Evolutionary conservation across 2,113 vertebrate species (phyloP), one percentile per base, ranked within the genome.

Genomic region (Cephalopholis sonnerati): DNA sequence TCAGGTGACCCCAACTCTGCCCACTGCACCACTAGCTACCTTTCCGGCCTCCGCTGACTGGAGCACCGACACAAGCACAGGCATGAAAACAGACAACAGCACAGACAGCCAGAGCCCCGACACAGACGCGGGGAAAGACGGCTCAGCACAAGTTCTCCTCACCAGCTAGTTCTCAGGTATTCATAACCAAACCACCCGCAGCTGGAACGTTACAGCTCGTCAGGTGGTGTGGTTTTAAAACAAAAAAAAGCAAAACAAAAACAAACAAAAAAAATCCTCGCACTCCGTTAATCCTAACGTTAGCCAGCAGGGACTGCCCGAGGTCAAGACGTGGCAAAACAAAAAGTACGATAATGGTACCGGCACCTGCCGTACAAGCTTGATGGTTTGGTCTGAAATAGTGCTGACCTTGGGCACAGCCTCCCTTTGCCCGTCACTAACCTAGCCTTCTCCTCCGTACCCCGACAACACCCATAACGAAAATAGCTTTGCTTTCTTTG

Each of bases 1-100:
- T 94, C 96, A 93, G 96, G 75, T 78, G 81, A 61, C 79, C 80
- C 88, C 94, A 75, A 93, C 94, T 58, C 70, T 91, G 54, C 92
- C 96, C 88, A 89, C 94, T 55, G 92, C 96, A 3, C 96, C 96
- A 62, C 95, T 95, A 27, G 63, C 80, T 83, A 94, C 96, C 1
- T 95, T 95, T 74, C 95, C 96, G 62, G 94, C 96, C 88, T 95
- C 95, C 22, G 92, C 96, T 7, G 95, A 96, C 93, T 90, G 94
- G 96, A 96, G 95, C 96, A 87, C 85, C 11, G 58, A 82, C 82
- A 71, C 72, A 16, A 85, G 80, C 12, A 72, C 82, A 25, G 78
- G 70, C 67, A 46, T 8, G 27, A 87, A 65, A 76, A 27, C 83
- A 65, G 79, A 80, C 61, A 41, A 17, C 58, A 53, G 61, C 79